A percentile compares a stretch with the other conserved stretches of the same genome.
These are phyloP conservation scores for Heterocephalus glaber DNA, from an alignment of 2,113 vertebrate species.

Conservation along the genomic window DNA sequence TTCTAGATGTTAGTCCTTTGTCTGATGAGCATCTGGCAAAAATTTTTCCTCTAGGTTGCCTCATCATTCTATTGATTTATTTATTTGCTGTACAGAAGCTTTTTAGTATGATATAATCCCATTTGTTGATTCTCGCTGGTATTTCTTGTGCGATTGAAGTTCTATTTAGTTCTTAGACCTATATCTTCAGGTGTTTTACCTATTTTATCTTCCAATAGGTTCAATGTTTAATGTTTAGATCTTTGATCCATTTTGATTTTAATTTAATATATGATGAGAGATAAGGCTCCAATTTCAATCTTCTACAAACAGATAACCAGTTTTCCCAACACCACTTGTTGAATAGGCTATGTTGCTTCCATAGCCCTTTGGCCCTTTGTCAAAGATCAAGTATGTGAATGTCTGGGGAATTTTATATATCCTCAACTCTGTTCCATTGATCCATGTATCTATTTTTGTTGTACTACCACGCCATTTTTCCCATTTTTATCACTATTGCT, in stretches of 20 bases:
- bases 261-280: not conserved
- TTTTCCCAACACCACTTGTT: not conserved
- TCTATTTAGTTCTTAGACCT: not conserved
- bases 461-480: not conserved
- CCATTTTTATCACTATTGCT: not conserved
- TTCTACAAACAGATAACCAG: not conserved
- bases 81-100: not conserved
- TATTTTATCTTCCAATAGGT: not conserved
- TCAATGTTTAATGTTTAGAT: not conserved
- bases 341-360: not conserved
- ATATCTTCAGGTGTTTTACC: not conserved
- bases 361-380: not conserved
- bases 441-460: not conserved
- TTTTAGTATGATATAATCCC: not conserved
- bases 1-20: not conserved
- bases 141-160: not conserved
- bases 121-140: not conserved
- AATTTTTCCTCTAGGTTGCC: not conserved
- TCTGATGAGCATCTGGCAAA: not conserved
- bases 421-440: not conserved
- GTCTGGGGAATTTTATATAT: not conserved
- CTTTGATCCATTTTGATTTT: not conserved
- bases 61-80: not conserved
- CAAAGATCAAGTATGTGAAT: not conserved
- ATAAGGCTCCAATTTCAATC: not conserved